phyloP scores from a whole-genome alignment of 2,113 vertebrate species.

The Corvus moneduloides region DNA sequence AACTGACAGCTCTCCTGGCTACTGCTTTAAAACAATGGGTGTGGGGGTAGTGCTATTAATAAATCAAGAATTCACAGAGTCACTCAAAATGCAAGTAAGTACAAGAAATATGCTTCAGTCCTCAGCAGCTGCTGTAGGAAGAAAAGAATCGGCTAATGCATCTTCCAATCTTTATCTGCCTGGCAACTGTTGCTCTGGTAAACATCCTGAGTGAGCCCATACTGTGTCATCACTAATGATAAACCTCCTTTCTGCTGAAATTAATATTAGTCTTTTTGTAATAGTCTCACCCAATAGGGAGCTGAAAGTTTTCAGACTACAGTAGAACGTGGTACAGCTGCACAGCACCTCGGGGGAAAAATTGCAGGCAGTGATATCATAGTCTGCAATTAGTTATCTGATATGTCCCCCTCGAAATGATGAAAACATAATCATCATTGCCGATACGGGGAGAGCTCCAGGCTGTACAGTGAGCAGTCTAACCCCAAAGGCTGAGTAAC shows the following conservation, averaged over 20 bases:
- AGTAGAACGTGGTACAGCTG: slow-evolving; percentile 9
- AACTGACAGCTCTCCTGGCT: neutral
- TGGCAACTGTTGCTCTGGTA: slow-evolving; percentile 58
- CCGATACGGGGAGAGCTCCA: neutral
- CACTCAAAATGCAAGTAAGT: slow-evolving; percentile 58
- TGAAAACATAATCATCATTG: neutral
- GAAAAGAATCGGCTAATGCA: slow-evolving; percentile 6
- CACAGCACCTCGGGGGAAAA: neutral
- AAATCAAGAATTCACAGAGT: slow-evolving; percentile 30
- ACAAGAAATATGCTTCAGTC: slow-evolving; percentile 38
- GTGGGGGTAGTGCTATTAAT: neutral
- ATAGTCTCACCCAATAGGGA: slow-evolving; percentile 11
- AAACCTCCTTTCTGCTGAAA: slow-evolving; percentile 41
- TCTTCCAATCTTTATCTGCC: slow-evolving; percentile 25
- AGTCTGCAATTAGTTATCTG: slow-evolving; percentile 50
- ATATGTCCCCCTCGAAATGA: neutral
- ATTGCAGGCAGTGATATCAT: slow-evolving; percentile 41
- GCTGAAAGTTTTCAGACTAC: neutral
- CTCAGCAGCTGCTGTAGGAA: neutral
- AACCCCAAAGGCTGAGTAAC: slow-evolving; percentile 2
- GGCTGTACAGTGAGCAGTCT: neutral
- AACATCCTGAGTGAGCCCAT: slow-evolving; percentile 48
- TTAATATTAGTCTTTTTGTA: slow-evolving; percentile 8
- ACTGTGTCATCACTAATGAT: slow-evolving; percentile 35
- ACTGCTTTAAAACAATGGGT: neutral